Percentiles rank a stretch among this genome's conserved stretches.
Evolutionary conservation across 2,888 invertebrate species (phyloP).

Genomic region (Apodemia duryi): DNA sequence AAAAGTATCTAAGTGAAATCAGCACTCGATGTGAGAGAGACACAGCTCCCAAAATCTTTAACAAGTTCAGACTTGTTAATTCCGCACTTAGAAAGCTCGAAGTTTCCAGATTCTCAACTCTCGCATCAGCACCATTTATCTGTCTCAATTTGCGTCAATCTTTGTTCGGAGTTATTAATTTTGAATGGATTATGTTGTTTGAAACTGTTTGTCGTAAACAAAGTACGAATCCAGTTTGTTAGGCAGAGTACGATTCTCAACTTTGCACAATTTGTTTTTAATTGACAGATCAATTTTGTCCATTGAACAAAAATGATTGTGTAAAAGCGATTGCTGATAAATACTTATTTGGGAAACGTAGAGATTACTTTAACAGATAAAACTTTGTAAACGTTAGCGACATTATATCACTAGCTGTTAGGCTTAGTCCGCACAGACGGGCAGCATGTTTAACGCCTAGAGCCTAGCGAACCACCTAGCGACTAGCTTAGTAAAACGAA

Average conservation of each 20-base stretch:
- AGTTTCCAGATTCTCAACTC: constrained; percentile 9
- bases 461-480: too few relatives aligned
- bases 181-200: constrained; percentile 15
- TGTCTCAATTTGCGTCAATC: constrained; percentile 15
- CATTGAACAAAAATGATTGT: background rate
- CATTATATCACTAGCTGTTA: too few relatives aligned
- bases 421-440: too few relatives aligned
- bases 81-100: background rate
- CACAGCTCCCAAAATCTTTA: background rate
- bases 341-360: too few relatives aligned
- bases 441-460: too few relatives aligned
- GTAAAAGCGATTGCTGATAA: background rate
- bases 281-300: background rate
- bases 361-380: too few relatives aligned
- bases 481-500: too few relatives aligned
- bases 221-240: constrained; percentile 3
- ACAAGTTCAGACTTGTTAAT: constrained; percentile 11
- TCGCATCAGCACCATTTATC: constrained; percentile 6
- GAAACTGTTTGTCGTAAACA: constrained; percentile 8
- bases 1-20: too few relatives aligned
- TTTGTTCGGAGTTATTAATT: constrained; percentile 13
- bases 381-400: too few relatives aligned
- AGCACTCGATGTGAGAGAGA: too few relatives aligned
- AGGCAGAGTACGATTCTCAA: background rate
- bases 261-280: background rate